These are phyloP conservation scores for Tetrao urogallus DNA, from an alignment of 2,113 vertebrate genomes.

Conservation along the genomic window DNA sequence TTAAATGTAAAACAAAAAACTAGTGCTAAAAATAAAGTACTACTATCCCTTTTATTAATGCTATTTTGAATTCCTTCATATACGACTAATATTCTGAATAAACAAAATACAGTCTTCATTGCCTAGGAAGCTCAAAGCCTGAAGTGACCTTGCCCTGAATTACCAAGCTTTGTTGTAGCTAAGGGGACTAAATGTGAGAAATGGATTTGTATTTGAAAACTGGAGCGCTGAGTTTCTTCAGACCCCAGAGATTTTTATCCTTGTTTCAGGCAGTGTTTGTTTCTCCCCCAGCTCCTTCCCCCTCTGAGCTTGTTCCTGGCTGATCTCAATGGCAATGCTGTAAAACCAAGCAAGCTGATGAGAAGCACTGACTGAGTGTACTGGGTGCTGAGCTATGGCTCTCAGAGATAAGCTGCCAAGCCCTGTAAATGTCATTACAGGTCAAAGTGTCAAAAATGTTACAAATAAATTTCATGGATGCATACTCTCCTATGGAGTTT, in stretches of 20 bases:
- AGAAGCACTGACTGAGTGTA: not conserved
- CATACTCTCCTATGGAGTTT: not conserved
- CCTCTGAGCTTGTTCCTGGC: not conserved
- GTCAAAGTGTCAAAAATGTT: not conserved
- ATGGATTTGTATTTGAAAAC: not conserved
- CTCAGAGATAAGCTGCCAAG: not conserved
- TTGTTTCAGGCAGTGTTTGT: not conserved
- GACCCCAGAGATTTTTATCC: not conserved
- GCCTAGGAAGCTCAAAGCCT: not conserved
- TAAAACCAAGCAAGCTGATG: not conserved
- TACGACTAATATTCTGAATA: not conserved
- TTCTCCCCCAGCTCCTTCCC: not conserved
- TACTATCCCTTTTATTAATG: not conserved
- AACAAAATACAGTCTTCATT: not conserved
- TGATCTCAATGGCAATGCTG: not conserved
- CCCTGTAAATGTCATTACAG: constrained; percentile 15
- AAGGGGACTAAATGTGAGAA: not conserved
- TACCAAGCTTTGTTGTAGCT: not conserved
- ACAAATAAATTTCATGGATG: not conserved
- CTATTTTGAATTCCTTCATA: not conserved
- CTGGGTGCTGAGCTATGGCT: not conserved
- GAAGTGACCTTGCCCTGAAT: not conserved
- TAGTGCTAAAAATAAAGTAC: not conserved
- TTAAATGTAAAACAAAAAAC: not conserved
- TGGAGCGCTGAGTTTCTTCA: not conserved